A percentile compares a stretch with the other conserved stretches of the same genome.
Conservation (phyloP, 1,140 invertebrate genomes). For the Mactra quadrangularis region DNA sequence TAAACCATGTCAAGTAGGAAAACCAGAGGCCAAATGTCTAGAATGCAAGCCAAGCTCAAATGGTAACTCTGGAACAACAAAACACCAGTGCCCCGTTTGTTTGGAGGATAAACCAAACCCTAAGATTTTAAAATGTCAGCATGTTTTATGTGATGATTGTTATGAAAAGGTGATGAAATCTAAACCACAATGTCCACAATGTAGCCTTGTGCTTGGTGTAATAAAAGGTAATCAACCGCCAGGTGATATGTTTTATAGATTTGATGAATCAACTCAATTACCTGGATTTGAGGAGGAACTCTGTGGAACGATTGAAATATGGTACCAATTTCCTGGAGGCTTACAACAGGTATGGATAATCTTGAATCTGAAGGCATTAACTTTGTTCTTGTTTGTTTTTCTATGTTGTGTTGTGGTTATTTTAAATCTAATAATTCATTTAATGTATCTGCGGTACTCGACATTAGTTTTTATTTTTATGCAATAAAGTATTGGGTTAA, state of each 20-base stretch:
- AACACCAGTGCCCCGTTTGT: slow-evolving; percentile 67
- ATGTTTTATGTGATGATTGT: slow-evolving; percentile 69
- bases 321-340: slow-evolving; percentile 69
- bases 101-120: slow-evolving; percentile 56
- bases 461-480: too few species aligned
- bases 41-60: slow-evolving; percentile 5
- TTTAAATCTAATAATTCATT: too few species aligned
- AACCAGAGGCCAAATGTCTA: too few species aligned
- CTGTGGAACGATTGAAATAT: slow-evolving; percentile 65
- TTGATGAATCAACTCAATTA: slow-evolving; percentile 19
- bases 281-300: slow-evolving; percentile 59
- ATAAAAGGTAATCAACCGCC: slow-evolving; percentile 72
- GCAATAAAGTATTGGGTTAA: too few species aligned
- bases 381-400: too few species aligned
- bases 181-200: slow-evolving; percentile 73
- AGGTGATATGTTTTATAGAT: slow-evolving; percentile 47
- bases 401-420: too few species aligned
- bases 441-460: too few species aligned
- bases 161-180: slow-evolving; percentile 52
- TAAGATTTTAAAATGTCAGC: slow-evolving; percentile 64
- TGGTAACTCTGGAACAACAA: not conserved
- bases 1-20: not conserved
- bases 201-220: slow-evolving; percentile 68
- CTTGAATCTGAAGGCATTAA: too few species aligned
- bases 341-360: slow-evolving; percentile 74